phyloP scores from a whole-genome alignment of 2,113 vertebrate species.

The Cinclus cinclus region DNA sequence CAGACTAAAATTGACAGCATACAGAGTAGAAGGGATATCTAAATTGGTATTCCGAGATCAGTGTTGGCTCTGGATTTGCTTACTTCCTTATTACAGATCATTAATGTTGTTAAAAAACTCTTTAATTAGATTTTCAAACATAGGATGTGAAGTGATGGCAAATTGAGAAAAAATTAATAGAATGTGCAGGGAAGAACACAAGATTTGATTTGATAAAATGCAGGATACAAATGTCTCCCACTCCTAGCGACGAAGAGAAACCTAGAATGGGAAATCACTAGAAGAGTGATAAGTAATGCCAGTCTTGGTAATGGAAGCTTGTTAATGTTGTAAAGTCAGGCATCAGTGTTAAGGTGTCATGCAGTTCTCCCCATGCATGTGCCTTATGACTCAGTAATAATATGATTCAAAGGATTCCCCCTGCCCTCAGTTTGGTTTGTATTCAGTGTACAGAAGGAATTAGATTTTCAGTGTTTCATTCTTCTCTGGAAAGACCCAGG shows the following conservation, averaged over 20 bases:
- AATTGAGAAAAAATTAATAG: constrained; percentile 23
- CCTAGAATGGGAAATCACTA: background rate
- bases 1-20: constrained; percentile 12
- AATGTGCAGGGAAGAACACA: background rate
- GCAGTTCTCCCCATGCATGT: background rate
- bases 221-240: background rate
- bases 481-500: background rate
- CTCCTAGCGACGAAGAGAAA: background rate
- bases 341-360: background rate
- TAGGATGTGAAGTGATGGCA: constrained; percentile 37
- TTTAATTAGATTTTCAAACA: constrained; percentile 47
- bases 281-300: background rate
- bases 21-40: background rate
- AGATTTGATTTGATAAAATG: background rate
- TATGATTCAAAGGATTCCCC: background rate
- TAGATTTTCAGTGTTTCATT: background rate
- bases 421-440: background rate
- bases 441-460: background rate
- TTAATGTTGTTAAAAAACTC: constrained; percentile 31
- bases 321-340: background rate
- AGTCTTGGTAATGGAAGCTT: background rate
- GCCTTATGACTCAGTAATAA: background rate
- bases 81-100: constrained; percentile 46
- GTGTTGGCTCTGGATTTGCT: constrained; percentile 40
- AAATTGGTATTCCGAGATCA: constrained; percentile 13